Evolutionary conservation across 2,888 invertebrate genomes (phyloP), one percentile per base, ranked within the genome.

Genomic region (Agrotis puta): DNA sequence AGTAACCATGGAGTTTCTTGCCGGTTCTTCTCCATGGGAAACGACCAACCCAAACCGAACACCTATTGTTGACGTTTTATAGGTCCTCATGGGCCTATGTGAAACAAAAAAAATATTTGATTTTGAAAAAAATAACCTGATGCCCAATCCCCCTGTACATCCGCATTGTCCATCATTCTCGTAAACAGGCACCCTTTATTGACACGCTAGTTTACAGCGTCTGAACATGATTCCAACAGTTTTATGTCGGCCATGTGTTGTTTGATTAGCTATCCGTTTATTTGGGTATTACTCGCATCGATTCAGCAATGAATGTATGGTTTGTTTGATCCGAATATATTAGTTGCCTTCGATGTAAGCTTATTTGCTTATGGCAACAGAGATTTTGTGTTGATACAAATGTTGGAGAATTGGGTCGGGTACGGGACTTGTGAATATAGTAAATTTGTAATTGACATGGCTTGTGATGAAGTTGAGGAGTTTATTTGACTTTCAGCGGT

Each of bases 171-270:
- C 71, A 70, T 79, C 62, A 66, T 50, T 81, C 78, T 50, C 73
- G 78, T 87, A 88, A 87, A 88, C 88, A 89, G 71, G 74, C 68
- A 79, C 83, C 88, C 87, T 88, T 87, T 88, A 86, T 88, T 85
- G 88, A 84, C 82, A 69, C 70, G 83, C 69, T 77, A 73, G 87
- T 87, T 88, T 87, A 87, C 83, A 79, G 57, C 71, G 71, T 81
- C 75, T 82, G 78, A 61, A 79, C 77, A 82, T 73, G 79, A 63
- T 68, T 79, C 79, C 22, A 82, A 70, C 85, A 79, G 88, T 91
- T 92, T 92, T 88, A 92, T 90, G 88, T 70, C 63, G 45, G 91
- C 90, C 92, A 92, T 92, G 90, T 92, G 80, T 51, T 82, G 86
- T 90, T 91, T 88, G 87, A 88, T 87, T 87, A 83, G 82, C 81